Evolutionary conservation across 2,797 vertebrate genomes (phyloP).

Genomic region (Xenentodon cancila): DNA sequence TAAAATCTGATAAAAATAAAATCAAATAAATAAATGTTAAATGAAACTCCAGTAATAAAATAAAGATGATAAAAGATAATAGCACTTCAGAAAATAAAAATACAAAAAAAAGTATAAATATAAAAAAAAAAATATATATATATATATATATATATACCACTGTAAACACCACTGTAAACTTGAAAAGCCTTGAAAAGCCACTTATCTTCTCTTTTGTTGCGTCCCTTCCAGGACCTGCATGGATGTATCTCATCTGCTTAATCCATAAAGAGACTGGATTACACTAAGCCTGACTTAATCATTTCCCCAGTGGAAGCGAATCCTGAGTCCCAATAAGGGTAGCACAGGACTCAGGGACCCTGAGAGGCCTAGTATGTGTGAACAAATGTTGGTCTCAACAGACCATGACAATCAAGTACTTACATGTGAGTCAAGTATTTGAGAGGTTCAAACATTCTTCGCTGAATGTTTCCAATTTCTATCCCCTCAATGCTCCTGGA

Average conservation of each 20-base stretch:
- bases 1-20: too few species aligned
- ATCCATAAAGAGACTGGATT: slow-evolving; percentile 32
- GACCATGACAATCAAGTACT: slow-evolving; percentile 67
- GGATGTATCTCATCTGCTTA: slow-evolving; percentile 9
- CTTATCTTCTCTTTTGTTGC: slow-evolving; percentile 7
- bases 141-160: too few species aligned
- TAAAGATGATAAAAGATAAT: too few species aligned
- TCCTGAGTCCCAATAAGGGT: slow-evolving; percentile 15
- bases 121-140: too few species aligned
- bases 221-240: slow-evolving; percentile 6
- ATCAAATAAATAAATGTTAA: too few species aligned
- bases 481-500: slow-evolving; percentile 94
- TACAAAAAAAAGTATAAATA: too few species aligned
- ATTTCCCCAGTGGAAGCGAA: slow-evolving; percentile 29
- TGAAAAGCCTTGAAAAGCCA: not conserved
- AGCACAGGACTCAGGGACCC: not conserved
- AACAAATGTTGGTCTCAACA: not conserved
- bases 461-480: slow-evolving; percentile 93
- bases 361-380: not conserved
- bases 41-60: too few species aligned
- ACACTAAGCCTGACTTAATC: slow-evolving; percentile 24
- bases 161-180: too few species aligned
- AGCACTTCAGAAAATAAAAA: too few species aligned
- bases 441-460: slow-evolving; percentile 95
- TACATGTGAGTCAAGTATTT: slow-evolving; percentile 95